Evolutionary conservation across 1,140 invertebrate genomes (phyloP), one percentile per base, ranked within the genome.

Genomic region (Papilio machaon): DNA sequence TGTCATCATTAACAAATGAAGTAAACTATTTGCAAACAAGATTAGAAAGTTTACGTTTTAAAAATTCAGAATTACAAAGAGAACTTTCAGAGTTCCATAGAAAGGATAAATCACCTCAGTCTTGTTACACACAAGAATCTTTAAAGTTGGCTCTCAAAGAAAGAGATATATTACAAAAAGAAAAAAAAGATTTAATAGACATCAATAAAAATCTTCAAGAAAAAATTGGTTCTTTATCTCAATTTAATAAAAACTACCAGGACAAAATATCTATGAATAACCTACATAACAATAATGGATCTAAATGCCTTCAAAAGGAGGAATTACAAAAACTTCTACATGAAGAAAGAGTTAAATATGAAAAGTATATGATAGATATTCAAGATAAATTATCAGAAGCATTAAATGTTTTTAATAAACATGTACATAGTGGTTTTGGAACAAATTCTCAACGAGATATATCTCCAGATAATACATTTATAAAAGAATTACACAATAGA

Each of bases 311-410:
- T 67, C 87, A 91, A 19, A 95, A 92, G 85, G 85, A 91, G 84
- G 93, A 95, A 84, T 85, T 95, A 78, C 87, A 92, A 81, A 85
- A 84, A 76, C 74, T 95, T 19, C 84, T 95, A 76, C 88, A 92
- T 86, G 91, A 93, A 84, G 95, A 95, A 87, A 92, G 93, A 85
- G 91, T 87, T 83, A 91, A 89, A 81, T 95, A 95, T 94, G 95
- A 95, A 85, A 89, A 83, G 64, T 90, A 94, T 79, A 93, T 95
- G 79, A 85, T 81, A 75, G 89, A 87, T 78, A 87, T 95, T 67
- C 91, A 95, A 85, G 89, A 91, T 54, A 92, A 92, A 83, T 86
- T 95, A 83, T 88, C 86, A 81, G 90, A 94, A 86, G 90, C 92
- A 52, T 91, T 91, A 52, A 91, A 86, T 82, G 82, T 88, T 58